Evolutionary conservation across 2,113 vertebrate genomes (phyloP), one percentile per base, ranked within the genome.

Genomic region (Indicator indicator): DNA sequence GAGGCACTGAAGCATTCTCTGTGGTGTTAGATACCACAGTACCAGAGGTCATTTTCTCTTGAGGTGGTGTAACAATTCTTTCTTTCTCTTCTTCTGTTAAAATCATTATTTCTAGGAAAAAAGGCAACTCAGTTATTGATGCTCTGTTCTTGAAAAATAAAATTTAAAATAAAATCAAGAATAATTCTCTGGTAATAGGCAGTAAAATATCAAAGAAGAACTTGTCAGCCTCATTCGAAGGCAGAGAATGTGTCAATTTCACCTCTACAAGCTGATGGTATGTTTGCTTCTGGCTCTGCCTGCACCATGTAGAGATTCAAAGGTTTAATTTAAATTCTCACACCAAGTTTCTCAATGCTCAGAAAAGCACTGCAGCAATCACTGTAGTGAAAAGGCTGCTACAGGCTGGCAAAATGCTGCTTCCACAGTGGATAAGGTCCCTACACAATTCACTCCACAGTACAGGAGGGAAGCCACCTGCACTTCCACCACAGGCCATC

Each of bases 51-150:
- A 75, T 26, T 13, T 86, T 59, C 36, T 93, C 94, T 91, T 86
- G 80, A 42, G 90, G 68, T 76, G 95, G 75, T 32, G 82, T 86
- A 86, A 77, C 72, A 64, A 91, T 79, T 58, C 74, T 96, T 72
- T 44, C 67, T 30, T 96, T 96, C 58, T 96, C 96, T 89, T 97
- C 98, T 93, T 98, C 97, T 78, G 90, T 97, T 96, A 97, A 96
- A 95, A 96, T 90, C 79, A 89, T 92, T 63, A 97, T 95, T 90
- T 97, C 98, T 98, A 86, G 81, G 91, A 73, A 92, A 40, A 5
- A 97, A 93, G 32, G 62, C 38, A 96, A 88, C 5, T 26, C 58
- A 13, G 24, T 42, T 94, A 83, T 5, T 94, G 42, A 90, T 52
- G 42, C 16, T 72, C 56, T 74, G 6, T 7, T 82, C 60, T 82